These are phyloP conservation scores for Meteorus colon DNA, from an alignment of 2,888 invertebrate genomes.

Conservation along the genomic window DNA sequence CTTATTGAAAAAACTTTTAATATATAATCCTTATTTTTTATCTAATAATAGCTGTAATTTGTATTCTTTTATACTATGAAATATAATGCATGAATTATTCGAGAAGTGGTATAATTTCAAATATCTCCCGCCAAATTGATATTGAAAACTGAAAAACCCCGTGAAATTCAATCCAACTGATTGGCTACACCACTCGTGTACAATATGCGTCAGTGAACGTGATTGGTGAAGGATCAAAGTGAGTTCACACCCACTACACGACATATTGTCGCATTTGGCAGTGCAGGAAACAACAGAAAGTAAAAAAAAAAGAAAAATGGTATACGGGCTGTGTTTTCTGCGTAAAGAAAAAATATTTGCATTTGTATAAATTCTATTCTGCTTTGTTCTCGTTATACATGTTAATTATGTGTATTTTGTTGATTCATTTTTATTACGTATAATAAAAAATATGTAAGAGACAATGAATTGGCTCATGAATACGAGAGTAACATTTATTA, in stretches of 20 bases:
- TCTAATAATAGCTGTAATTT: background rate
- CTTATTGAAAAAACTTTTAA: no score
- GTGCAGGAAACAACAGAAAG: constrained; percentile 42
- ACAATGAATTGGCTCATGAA: background rate
- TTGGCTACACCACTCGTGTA: background rate
- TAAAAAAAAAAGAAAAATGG: constrained; percentile 47
- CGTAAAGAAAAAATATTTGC: constrained; percentile 45
- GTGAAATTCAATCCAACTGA: background rate
- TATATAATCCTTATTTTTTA: no score
- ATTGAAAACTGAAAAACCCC: background rate
- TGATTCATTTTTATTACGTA: constrained; percentile 9
- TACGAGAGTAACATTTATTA: constrained; percentile 4
- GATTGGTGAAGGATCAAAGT: background rate
- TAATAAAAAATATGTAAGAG: constrained; percentile 2
- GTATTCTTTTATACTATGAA: background rate
- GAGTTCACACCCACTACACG: background rate
- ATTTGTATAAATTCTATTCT: constrained; percentile 47
- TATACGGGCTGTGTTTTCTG: constrained; percentile 44
- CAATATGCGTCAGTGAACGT: background rate
- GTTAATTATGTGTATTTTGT: constrained; percentile 6
- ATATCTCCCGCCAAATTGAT: background rate
- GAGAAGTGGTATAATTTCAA: background rate
- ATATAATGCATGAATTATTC: background rate
- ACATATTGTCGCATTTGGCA: constrained; percentile 43
- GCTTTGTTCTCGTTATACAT: constrained; percentile 35